These are phyloP conservation scores for Carcinoscorpius rotundicauda DNA, from an alignment of 1,140 invertebrate species.

Conservation along the genomic window DNA sequence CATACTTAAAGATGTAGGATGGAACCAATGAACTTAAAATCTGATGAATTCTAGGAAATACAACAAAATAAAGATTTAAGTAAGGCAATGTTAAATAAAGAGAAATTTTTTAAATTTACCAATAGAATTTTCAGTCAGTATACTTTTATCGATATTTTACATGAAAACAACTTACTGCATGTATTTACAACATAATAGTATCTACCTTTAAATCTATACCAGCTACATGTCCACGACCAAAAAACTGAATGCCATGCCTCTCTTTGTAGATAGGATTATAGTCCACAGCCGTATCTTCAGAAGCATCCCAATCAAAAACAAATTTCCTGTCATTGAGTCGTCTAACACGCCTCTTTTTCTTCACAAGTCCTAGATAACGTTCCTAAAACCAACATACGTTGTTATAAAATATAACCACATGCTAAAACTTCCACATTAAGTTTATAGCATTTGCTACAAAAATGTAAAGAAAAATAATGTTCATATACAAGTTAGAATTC, in stretches of 20 bases:
- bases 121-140: no score
- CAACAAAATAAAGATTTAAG: no score
- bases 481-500: neutral
- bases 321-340: slow-evolving; percentile 96
- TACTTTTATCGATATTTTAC: no score
- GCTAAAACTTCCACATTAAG: slow-evolving; percentile 22
- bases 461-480: neutral
- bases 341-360: slow-evolving; percentile 83
- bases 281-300: slow-evolving; percentile 95
- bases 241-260: slow-evolving; percentile 70
- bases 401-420: slow-evolving; percentile 7
- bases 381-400: slow-evolving; percentile 38
- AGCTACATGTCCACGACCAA: slow-evolving; percentile 91
- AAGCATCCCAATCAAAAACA: slow-evolving; percentile 99
- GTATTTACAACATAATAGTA: no score
- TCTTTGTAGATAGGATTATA: slow-evolving; percentile 97
- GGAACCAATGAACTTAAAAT: no score
- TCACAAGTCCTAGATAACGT: slow-evolving; percentile 76
- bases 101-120: no score
- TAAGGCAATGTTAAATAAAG: no score
- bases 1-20: neutral
- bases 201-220: slow-evolving; percentile 62
- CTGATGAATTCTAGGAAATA: no score
- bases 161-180: no score
- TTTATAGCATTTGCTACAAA: slow-evolving; percentile 26